Evolutionary conservation across 2,888 invertebrate genomes (phyloP).

Genomic region (Melangyna quadrimaculata): DNA sequence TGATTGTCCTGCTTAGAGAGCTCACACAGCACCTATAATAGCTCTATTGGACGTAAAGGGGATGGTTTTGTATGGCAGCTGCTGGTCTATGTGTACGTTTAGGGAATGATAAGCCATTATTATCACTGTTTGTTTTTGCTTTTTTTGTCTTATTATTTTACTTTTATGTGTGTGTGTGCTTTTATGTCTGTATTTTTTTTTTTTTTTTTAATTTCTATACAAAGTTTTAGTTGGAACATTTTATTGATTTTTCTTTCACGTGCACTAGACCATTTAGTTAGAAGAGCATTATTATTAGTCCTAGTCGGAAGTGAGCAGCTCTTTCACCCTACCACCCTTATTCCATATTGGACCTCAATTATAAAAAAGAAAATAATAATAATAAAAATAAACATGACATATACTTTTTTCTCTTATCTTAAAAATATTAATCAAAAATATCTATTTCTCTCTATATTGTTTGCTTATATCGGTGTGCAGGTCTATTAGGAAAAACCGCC

Average conservation of each 20-base stretch:
- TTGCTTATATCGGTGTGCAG: conserved; percentile 74
- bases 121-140: conserved; percentile 30
- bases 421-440: conserved; percentile 62
- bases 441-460: conserved; percentile 46
- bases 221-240: conserved; percentile 41
- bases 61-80: conserved; percentile 28
- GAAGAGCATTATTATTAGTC: background rate
- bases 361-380: conserved; percentile 45
- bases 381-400: conserved; percentile 33
- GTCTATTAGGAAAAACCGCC: conserved; percentile 80
- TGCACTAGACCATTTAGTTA: conserved; percentile 37
- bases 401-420: conserved; percentile 24
- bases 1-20: conserved; percentile 46
- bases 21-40: too few species aligned
- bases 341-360: conserved; percentile 43
- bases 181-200: conserved; percentile 8
- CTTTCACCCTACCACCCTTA: background rate
- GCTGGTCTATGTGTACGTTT: background rate
- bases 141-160: background rate
- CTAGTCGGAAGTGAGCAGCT: background rate
- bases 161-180: conserved; percentile 12
- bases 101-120: conserved; percentile 55
- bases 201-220: conserved; percentile 29
- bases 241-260: conserved; percentile 63
- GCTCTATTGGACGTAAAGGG: conserved; percentile 26